phyloP scores from a whole-genome alignment of 2,888 invertebrate species.

The Venusia cambrica region DNA sequence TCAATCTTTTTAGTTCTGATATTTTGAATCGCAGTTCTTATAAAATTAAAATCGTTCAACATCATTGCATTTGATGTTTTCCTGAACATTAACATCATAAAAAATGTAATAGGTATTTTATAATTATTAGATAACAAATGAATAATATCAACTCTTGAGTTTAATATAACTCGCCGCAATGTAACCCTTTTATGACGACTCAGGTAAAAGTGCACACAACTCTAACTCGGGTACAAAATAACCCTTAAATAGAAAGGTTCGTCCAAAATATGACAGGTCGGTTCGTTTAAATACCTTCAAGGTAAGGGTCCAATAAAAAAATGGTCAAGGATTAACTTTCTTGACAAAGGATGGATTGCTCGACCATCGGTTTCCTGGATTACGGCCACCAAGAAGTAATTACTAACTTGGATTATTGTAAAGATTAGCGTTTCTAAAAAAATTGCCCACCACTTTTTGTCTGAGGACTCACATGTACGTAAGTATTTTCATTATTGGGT shows the following conservation, averaged over 20 bases:
- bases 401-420: constrained; percentile 21
- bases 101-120: too few relatives aligned
- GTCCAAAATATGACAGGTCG: constrained; percentile 23
- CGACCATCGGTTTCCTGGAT: constrained; percentile 32
- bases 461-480: constrained; percentile 39
- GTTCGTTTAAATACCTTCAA: constrained; percentile 22
- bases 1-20: too few relatives aligned
- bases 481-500: too few relatives aligned
- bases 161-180: constrained; percentile 2
- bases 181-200: constrained; percentile 10
- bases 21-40: too few relatives aligned
- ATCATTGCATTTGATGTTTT: too few relatives aligned
- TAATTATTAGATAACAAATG: too few relatives aligned
- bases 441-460: constrained; percentile 3
- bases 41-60: too few relatives aligned
- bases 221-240: constrained; percentile 12
- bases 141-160: too few relatives aligned
- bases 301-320: constrained; percentile 14
- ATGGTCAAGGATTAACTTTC: constrained; percentile 33
- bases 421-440: constrained; percentile 8
- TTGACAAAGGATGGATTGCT: constrained; percentile 41
- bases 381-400: constrained; percentile 33
- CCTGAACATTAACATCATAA: too few relatives aligned
- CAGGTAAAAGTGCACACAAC: constrained; percentile 25
- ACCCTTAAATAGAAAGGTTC: constrained; percentile 24